phyloP scores from a whole-genome alignment of 2,797 vertebrate genomes.

The Bucorvus abyssinicus region DNA sequence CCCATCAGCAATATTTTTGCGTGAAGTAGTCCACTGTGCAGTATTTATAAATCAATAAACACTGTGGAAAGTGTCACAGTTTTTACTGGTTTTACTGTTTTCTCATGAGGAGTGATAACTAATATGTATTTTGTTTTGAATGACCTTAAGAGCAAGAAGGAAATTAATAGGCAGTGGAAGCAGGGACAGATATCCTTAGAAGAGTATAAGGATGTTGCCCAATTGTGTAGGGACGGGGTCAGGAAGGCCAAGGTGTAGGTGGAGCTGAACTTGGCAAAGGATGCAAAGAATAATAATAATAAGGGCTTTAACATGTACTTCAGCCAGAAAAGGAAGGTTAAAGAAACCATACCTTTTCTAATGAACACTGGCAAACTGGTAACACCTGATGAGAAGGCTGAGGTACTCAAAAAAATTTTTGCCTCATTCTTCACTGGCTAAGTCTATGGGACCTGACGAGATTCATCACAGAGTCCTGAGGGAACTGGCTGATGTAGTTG shows the following conservation, averaged over 20 bases:
- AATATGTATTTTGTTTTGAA: not conserved
- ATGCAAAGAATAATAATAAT: not conserved
- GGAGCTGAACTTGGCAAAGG: not conserved
- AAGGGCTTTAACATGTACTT: not conserved
- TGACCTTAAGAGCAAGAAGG: not conserved
- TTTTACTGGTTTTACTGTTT: not conserved
- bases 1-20: not conserved
- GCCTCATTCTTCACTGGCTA: not conserved
- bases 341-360: not conserved
- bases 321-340: not conserved
- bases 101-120: not conserved
- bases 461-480: not conserved
- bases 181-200: not conserved
- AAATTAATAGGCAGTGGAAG: not conserved
- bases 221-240: not conserved
- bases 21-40: not conserved
- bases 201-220: not conserved
- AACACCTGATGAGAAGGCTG: not conserved
- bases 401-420: not conserved
- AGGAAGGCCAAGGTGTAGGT: not conserved
- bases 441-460: not conserved
- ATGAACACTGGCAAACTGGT: not conserved
- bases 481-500: not conserved
- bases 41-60: not conserved
- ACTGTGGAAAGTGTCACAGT: not conserved